Conservation (phyloP, 2,113 vertebrate species). For the Dryoscopus gambensis region DNA sequence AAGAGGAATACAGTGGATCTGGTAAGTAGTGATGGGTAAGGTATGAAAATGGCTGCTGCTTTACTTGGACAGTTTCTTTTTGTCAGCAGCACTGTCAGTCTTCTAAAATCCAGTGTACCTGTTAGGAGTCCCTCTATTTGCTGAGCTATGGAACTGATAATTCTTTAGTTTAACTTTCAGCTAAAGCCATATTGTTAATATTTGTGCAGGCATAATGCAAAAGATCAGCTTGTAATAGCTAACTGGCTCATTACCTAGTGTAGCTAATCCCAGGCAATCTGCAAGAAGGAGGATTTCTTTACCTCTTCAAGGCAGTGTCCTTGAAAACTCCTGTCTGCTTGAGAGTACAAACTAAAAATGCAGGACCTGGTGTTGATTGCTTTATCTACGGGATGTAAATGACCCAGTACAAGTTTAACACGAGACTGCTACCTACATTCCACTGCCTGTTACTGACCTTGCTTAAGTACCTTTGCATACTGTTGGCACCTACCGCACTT, state of each 20-base stretch:
- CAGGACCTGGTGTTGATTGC: not conserved
- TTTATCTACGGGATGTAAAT: not conserved
- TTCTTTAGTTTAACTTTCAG: not conserved
- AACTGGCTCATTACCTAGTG: not conserved
- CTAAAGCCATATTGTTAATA: not conserved
- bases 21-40: slow-evolving; percentile 75
- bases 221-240: not conserved
- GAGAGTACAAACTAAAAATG: not conserved
- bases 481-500: not conserved
- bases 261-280: not conserved
- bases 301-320: not conserved
- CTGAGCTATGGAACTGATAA: not conserved
- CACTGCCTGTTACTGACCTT: not conserved
- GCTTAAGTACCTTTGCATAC: not conserved
- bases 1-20: slow-evolving; percentile 98
- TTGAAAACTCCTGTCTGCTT: not conserved
- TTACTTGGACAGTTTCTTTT: not conserved
- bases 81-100: not conserved
- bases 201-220: not conserved
- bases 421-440: not conserved
- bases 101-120: not conserved
- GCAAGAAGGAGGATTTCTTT: not conserved
- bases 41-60: not conserved
- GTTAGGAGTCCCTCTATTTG: not conserved
- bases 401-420: not conserved